Conservation (phyloP, 2,113 vertebrate genomes). For the Sterrhoptilus dennistouni region DNA sequence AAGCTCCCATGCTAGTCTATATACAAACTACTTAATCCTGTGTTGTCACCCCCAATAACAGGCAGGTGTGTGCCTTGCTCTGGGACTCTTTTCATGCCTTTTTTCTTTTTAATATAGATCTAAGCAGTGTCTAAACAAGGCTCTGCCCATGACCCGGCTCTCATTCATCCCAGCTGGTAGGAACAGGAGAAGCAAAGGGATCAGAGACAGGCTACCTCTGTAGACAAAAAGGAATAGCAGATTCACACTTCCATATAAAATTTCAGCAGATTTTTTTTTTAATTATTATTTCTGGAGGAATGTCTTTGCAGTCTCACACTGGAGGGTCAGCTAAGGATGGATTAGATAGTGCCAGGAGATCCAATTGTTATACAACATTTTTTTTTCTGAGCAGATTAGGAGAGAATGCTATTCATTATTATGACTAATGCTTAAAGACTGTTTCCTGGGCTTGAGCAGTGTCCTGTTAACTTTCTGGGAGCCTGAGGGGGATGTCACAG, state of each 20-base stretch:
- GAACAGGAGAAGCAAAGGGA: neutral
- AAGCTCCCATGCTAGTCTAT: constrained; percentile 57
- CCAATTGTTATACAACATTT: constrained; percentile 57
- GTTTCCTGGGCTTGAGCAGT: constrained; percentile 36
- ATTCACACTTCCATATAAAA: constrained; percentile 1
- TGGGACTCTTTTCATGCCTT: neutral
- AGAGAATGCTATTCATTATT: constrained; percentile 55
- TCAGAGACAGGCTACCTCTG: neutral
- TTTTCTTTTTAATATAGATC: neutral
- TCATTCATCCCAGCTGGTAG: constrained; percentile 12
- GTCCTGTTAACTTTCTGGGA: constrained; percentile 55
- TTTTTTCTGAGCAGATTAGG: constrained; percentile 44
- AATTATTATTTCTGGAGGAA: neutral
- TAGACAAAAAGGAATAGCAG: neutral
- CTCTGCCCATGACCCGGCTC: neutral
- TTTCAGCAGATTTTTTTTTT: neutral
- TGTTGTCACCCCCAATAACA: constrained; percentile 58
- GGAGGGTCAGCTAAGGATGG: constrained; percentile 23
- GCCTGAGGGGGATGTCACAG: constrained; percentile 64
- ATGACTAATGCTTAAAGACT: constrained; percentile 69
- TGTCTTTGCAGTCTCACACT: neutral
- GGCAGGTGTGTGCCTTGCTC: constrained; percentile 63
- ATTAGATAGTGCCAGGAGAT: constrained; percentile 35
- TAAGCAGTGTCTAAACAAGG: constrained; percentile 37
- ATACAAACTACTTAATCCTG: constrained; percentile 64